Evolutionary conservation across 2,888 invertebrate genomes (phyloP), one percentile per base, ranked within the genome.

Genomic region (Stenichneumon culpator): DNA sequence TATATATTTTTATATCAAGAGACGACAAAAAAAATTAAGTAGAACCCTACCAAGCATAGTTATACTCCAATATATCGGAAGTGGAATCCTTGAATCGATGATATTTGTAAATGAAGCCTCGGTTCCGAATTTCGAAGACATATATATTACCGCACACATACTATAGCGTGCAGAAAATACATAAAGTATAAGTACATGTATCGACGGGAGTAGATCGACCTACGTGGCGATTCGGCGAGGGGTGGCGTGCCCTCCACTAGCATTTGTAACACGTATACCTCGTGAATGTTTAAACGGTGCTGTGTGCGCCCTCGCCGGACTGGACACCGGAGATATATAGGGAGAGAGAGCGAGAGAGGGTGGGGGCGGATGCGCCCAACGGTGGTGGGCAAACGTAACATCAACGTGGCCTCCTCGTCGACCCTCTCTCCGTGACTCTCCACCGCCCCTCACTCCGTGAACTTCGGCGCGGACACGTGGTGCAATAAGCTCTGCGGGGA

Each of bases 191-290:
- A 57, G 60, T 69, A 50, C 22, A 72, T 63, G 70, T 25, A 80
- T 72, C 73, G 79, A 65, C 25, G 74, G 74, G 32, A 60, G 73
- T 60, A 32, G 81, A 81, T 84, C 78, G 80, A 74, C 81, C 50
- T 88, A 88, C 88, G 88, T 88, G 88, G 88, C 88, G 85, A 79
- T 81, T 86, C 78, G 52, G 70, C 63, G 83, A 87, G 82, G 86
- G 83, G 86, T 83, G 78, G 77, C 86, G 86, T 78, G 86, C 87
- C 87, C 89, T 91, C 91, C 91, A 91, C 88, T 92, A 87, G 87
- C 89, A 88, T 89, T 88, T 87, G 89, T 89, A 90, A 91, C 91
- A 92, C 92, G 92, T 92, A 92, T 91, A 88, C 89, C 90, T 90
- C 83, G 86, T 91, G 88, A 91, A 92, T 92, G 88, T 89, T 92